A percentile compares a stretch with the other conserved stretches of the same genome.
Conservation (phyloP, 2,113 vertebrate genomes). For the Heptranchias perlo region DNA sequence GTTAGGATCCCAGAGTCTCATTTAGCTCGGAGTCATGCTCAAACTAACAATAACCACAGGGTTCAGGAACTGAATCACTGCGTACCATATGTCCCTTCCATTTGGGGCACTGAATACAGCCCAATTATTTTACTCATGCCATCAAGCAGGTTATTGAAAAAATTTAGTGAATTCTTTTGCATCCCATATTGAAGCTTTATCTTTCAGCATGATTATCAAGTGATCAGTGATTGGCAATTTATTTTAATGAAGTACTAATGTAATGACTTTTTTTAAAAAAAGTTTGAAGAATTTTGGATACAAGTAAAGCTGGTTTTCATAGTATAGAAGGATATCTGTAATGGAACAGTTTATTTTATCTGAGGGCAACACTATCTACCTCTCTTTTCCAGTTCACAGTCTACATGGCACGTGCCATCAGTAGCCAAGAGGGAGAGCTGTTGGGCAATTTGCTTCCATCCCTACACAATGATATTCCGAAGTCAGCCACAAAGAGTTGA, state of each 20-base stretch:
- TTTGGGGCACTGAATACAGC: constrained; percentile 10
- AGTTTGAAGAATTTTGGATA: neutral
- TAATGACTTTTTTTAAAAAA: neutral
- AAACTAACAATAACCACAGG: constrained; percentile 38
- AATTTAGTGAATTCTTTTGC: neutral
- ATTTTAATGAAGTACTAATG: neutral
- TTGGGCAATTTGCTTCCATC: constrained; percentile 4
- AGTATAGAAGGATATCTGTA: neutral
- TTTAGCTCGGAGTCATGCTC: constrained; percentile 35
- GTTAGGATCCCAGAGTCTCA: constrained; percentile 22
- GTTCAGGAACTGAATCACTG: constrained; percentile 37
- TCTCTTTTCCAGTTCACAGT: neutral
- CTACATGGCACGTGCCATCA: neutral
- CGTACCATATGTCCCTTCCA: constrained; percentile 34
- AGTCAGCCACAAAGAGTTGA: neutral
- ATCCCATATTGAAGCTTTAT: neutral
- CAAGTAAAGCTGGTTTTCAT: too few species aligned
- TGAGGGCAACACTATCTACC: neutral
- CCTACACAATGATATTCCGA: neutral
- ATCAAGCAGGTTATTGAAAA: constrained; percentile 8
- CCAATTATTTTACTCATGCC: constrained; percentile 22
- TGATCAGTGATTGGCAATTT: neutral
- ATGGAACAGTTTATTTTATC: neutral
- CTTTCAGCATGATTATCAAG: neutral
- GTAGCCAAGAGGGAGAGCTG: constrained; percentile 3